These are phyloP conservation scores for Argyresthia albistria DNA, from an alignment of 2,888 invertebrate species.

Conservation along the genomic window DNA sequence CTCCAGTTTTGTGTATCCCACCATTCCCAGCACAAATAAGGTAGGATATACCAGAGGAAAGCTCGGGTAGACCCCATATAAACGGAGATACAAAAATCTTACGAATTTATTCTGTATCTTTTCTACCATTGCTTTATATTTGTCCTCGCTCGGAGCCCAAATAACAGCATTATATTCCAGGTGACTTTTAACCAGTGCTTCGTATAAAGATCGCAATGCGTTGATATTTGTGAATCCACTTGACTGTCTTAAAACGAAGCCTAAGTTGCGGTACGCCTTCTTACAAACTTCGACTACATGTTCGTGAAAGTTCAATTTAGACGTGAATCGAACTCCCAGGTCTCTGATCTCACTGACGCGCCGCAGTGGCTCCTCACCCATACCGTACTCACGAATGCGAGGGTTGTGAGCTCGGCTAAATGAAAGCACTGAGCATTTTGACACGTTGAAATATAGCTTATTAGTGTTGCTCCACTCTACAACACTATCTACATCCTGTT, in stretches of 20 bases:
- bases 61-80: neutral
- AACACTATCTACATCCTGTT: neutral
- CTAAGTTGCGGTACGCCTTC: neutral
- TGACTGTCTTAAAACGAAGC: neutral
- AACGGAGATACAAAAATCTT: neutral
- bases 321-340: neutral
- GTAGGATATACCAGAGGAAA: neutral
- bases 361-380: neutral
- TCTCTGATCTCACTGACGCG: neutral
- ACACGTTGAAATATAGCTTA: neutral
- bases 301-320: neutral
- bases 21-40: neutral
- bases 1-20: neutral
- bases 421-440: neutral
- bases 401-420: neutral
- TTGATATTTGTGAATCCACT: too few relatives aligned
- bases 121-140: conserved; percentile 2
- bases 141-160: conserved; percentile 10
- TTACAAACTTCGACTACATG: neutral
- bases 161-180: conserved; percentile 1
- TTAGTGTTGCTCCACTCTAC: neutral
- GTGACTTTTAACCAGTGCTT: conserved; percentile 2
- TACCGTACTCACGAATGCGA: neutral
- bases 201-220: conserved; percentile 5
- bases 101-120: conserved; percentile 1